These are phyloP conservation scores for Drosophila affinis DNA, from an alignment of 2,888 invertebrate species.

Conservation along the genomic window DNA sequence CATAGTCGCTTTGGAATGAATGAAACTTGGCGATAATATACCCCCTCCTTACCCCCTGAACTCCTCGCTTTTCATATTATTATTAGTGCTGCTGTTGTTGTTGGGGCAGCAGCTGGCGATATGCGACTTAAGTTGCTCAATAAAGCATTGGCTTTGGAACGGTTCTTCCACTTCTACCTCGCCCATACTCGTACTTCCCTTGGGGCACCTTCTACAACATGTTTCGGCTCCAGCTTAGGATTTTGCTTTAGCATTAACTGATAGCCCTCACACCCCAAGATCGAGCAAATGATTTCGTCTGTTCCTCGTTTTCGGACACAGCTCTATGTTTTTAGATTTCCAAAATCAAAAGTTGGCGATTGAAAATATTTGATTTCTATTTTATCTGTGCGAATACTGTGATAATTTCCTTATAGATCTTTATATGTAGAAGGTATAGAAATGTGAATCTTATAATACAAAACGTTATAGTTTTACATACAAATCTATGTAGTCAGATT, in stretches of 20 bases:
- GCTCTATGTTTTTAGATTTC: background rate
- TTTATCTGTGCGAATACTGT: background rate
- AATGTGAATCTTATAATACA: background rate
- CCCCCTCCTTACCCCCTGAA: conserved; percentile 49
- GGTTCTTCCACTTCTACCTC: conserved; percentile 16
- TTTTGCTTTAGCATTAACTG: conserved; percentile 31
- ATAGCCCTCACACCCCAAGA: conserved; percentile 67
- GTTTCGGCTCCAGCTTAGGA: conserved; percentile 6
- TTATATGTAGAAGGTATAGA: background rate
- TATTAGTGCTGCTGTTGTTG: conserved; percentile 21
- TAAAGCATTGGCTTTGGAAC: conserved; percentile 8
- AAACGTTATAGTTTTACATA: background rate
- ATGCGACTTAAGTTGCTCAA: conserved; percentile 31
- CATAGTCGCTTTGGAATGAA: conserved; percentile 51
- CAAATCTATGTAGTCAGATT: too few relatives aligned
- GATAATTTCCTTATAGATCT: background rate
- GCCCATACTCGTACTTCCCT: conserved; percentile 32
- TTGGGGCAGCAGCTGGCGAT: conserved; percentile 53
- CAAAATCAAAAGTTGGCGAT: background rate
- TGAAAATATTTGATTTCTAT: background rate
- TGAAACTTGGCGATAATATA: conserved; percentile 66
- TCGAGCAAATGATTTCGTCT: conserved; percentile 77
- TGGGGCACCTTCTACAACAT: conserved; percentile 46
- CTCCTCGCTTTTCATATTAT: conserved; percentile 30
- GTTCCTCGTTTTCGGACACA: conserved; percentile 9